phyloP scores from a whole-genome alignment of 2,888 invertebrate genomes.

The Mongoloraphidia duomilia region DNA sequence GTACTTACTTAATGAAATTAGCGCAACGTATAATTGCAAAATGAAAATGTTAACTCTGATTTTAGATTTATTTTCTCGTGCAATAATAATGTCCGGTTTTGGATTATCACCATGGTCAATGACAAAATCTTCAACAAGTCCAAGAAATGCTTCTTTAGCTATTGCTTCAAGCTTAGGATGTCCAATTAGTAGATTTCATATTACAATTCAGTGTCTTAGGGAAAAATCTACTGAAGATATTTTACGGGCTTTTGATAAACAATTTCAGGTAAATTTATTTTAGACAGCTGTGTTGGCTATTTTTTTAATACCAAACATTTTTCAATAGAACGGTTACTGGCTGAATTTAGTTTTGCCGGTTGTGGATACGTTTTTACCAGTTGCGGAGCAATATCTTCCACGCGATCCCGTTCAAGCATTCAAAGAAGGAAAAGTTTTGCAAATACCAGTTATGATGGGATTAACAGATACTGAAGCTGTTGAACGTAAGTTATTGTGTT shows the following conservation, averaged over 20 bases:
- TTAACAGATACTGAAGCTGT: constrained; percentile 52
- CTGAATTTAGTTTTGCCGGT: constrained; percentile 45
- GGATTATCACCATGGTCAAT: constrained; percentile 31
- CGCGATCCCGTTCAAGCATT: constrained; percentile 37
- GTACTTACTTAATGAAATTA: constrained; percentile 24
- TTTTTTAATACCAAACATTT: neutral
- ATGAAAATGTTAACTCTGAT: constrained; percentile 8
- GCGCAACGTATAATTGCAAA: neutral
- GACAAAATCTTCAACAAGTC: constrained; percentile 24
- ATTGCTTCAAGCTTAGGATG: constrained; percentile 42
- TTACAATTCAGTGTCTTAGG: constrained; percentile 45
- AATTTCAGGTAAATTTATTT: constrained; percentile 28
- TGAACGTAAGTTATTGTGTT: constrained; percentile 27
- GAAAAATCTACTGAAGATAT: constrained; percentile 43
- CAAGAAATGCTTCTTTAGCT: constrained; percentile 36
- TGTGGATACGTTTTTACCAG: constrained; percentile 44
- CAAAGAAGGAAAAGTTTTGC: constrained; percentile 34
- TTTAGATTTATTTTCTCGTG: constrained; percentile 46
- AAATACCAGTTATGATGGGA: constrained; percentile 52
- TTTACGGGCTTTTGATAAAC: constrained; percentile 39
- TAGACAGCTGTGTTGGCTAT: neutral
- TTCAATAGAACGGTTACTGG: constrained; percentile 39
- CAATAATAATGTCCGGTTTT: constrained; percentile 52
- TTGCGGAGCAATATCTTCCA: constrained; percentile 45
- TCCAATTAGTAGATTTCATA: constrained; percentile 30